These are phyloP conservation scores for Papilio gigon DNA, from an alignment of 2,888 invertebrate species.

Conservation along the genomic window DNA sequence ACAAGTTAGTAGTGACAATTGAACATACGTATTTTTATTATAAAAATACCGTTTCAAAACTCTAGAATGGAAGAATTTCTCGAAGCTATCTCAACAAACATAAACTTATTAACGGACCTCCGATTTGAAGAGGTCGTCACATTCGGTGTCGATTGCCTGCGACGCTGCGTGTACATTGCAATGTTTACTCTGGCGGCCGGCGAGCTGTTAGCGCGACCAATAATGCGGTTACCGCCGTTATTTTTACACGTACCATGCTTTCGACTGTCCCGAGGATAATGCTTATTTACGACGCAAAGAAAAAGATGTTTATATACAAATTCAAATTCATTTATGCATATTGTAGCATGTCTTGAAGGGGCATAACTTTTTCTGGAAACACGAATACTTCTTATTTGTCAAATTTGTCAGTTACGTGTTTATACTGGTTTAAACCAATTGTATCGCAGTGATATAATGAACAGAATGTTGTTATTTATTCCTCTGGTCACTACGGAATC, in stretches of 20 bases:
- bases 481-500: too few relatives aligned
- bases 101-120: background rate
- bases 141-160: background rate
- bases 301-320: too few relatives aligned
- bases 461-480: too few relatives aligned
- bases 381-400: too few relatives aligned
- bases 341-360: too few relatives aligned
- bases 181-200: slow-evolving; percentile 27
- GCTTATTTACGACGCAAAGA: background rate
- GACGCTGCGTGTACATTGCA: slow-evolving; percentile 21
- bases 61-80: slow-evolving; percentile 10
- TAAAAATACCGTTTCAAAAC: background rate
- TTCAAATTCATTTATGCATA: too few relatives aligned
- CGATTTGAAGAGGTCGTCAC: slow-evolving; percentile 3
- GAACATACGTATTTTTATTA: background rate
- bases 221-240: slow-evolving; percentile 39
- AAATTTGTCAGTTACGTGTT: too few relatives aligned
- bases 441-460: too few relatives aligned
- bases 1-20: too few relatives aligned
- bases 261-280: background rate
- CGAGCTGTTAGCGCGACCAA: slow-evolving; percentile 22
- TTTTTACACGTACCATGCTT: slow-evolving; percentile 19
- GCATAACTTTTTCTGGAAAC: too few relatives aligned
- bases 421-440: too few relatives aligned
- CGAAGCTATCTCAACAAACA: background rate